These are phyloP conservation scores for Machaerirhynchus nigripectus DNA, from an alignment of 2,113 vertebrate species.

Conservation along the genomic window DNA sequence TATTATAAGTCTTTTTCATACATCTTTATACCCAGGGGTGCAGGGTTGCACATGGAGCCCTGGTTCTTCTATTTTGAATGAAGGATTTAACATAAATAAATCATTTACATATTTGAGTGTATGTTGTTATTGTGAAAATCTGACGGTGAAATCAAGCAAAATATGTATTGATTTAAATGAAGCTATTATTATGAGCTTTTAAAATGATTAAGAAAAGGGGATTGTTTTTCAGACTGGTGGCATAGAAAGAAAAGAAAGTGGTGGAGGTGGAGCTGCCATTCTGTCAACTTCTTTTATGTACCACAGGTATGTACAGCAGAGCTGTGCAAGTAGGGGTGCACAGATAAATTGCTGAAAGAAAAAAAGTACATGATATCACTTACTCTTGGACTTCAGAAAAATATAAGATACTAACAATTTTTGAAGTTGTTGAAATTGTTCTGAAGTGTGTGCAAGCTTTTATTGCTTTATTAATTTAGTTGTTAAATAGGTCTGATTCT, in stretches of 20 bases:
- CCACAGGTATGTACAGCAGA: not conserved
- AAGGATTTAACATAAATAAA: not conserved
- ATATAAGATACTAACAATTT: not conserved
- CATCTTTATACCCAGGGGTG: not conserved
- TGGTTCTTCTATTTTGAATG: not conserved
- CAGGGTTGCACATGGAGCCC: not conserved
- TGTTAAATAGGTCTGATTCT: not conserved
- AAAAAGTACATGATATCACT: not conserved
- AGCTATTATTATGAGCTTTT: not conserved
- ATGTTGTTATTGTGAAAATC: not conserved
- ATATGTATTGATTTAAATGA: not conserved
- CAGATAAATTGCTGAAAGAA: not conserved
- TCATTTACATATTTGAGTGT: not conserved
- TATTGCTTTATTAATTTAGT: not conserved
- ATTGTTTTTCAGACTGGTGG: not conserved
- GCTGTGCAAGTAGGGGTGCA: not conserved
- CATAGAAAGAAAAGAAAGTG: not conserved
- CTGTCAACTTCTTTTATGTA: not conserved
- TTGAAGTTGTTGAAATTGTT: not conserved
- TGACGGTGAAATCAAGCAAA: not conserved
- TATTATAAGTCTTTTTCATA: not conserved
- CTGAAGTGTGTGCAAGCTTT: not conserved
- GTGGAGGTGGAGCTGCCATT: not conserved
- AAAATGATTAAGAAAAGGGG: accelerated
- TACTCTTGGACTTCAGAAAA: not conserved